Conservation (phyloP, 1,140 invertebrate species). For the Brachionus asplanchnoidis region DNA sequence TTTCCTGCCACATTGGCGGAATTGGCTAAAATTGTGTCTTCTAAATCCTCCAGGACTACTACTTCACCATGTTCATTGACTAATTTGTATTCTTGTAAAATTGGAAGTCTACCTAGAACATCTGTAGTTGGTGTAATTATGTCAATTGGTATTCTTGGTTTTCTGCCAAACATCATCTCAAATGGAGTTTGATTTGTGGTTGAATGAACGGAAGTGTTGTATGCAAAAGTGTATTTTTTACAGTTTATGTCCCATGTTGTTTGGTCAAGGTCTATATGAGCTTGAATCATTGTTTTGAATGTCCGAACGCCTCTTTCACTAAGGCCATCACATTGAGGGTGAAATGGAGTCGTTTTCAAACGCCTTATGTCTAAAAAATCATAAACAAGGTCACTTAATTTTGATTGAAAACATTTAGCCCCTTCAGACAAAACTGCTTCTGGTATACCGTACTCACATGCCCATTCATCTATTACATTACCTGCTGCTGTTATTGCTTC, state of each 20-base stretch:
- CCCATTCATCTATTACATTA: too few relatives aligned
- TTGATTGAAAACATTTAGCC: neutral
- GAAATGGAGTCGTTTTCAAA: constrained; percentile 46
- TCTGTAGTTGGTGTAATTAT: neutral
- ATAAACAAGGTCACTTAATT: too few relatives aligned
- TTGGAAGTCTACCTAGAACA: neutral
- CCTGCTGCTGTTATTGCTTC: too few relatives aligned
- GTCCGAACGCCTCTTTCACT: constrained; percentile 48
- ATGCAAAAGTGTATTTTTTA: too few relatives aligned
- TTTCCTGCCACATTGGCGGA: neutral
- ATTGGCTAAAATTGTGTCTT: neutral
- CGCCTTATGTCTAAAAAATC: neutral
- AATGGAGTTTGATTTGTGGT: too few relatives aligned
- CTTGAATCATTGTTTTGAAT: constrained; percentile 15
- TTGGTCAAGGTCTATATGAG: neutral
- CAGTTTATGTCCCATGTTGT: neutral
- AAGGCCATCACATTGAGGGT: constrained; percentile 49
- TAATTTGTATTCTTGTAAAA: neutral
- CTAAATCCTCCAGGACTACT: neutral
- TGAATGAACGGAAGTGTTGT: too few relatives aligned
- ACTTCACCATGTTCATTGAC: neutral
- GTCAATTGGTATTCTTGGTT: neutral
- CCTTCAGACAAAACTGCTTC: neutral
- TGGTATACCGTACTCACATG: neutral
- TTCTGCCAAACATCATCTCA: neutral